Base-by-base conservation (phyloP, 1,140 invertebrate species). In the Lineus longissimus region DNA sequence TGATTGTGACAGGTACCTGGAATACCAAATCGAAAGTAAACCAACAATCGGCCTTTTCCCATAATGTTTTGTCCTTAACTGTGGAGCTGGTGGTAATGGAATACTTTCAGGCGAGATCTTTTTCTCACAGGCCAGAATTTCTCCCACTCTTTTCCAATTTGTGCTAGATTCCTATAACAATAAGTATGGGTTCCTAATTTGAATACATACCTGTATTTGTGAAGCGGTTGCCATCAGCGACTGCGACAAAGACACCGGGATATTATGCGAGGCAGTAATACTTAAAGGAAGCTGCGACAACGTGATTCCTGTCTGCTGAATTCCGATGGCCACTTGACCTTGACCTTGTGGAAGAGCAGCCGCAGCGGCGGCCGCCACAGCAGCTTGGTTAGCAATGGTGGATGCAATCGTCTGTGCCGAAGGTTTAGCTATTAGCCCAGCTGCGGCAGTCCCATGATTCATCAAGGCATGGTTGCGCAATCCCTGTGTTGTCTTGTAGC, bases 401-500 rank as follows among this genome's bases (percentile, higher is more conserved):
- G 33, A 36, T 15, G 33, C 33, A 7, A 36, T 36, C 33, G 33
- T 36, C 33, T 36, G 33, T 7, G 33, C 33, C 15, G 33, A 36
- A 7, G 33, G 33, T 36, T 36, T 36, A 15, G 33, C 15, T 36
- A 36, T 4, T 7, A 36, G 33, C 15, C 33, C 33, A 7, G 33
- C 33, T 15, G 15, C 61, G 11, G 51, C 29, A 4, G 57, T 15
- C 1, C 68, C 61, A 60, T 81, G 79, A 56, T 78, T 72, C 0
- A 63, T 55, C 25, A 72, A 59, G 43, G 65, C 69, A 66, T 92
- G 90, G 69, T 86, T 88, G 71, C 89, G 89, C 67, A 92, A 81
- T 31, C 89, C 89, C 78, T 90, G 87, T 15, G 86, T 82, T 54
- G 90, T 90, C 76, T 89, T 90, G 81, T 91, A 92, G 76, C 87